A percentile compares a stretch with the other conserved stretches of the same genome.
Conservation (phyloP, 2,797 vertebrate species). For the Phrynocephalus forsythii region DNA sequence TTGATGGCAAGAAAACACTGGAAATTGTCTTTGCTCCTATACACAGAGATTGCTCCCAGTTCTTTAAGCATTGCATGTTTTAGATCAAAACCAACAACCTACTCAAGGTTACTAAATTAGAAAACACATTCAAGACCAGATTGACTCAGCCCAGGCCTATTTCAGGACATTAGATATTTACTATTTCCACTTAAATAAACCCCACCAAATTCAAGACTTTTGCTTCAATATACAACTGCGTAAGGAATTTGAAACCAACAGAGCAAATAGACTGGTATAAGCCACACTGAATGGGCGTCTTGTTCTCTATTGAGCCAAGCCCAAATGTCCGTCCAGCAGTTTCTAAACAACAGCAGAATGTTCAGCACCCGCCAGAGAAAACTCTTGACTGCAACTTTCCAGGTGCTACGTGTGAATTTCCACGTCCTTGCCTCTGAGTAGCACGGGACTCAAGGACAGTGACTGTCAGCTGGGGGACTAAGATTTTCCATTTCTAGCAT, state of each 20-base stretch:
- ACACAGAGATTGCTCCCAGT: too few species aligned
- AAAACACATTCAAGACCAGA: background rate
- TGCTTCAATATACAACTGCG: background rate
- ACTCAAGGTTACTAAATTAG: background rate
- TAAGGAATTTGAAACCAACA: constrained; percentile 24
- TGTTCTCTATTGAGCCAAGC: constrained; percentile 64
- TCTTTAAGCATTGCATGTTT: background rate
- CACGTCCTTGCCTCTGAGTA: background rate
- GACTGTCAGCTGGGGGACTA: constrained; percentile 2
- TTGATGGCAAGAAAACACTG: background rate
- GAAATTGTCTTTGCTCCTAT: background rate
- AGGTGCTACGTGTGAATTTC: constrained; percentile 31
- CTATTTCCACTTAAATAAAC: background rate
- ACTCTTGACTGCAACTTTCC: constrained; percentile 41
- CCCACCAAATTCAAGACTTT: too few species aligned
- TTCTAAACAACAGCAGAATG: constrained; percentile 57
- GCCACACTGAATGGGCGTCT: constrained; percentile 64
- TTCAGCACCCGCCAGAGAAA: constrained; percentile 46
- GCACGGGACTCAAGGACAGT: constrained; percentile 40
- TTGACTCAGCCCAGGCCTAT: background rate
- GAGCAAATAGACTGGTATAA: constrained; percentile 39
- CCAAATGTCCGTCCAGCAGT: constrained; percentile 57
- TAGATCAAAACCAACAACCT: background rate
- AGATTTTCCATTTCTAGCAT: constrained; percentile 17
- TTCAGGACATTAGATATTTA: constrained; percentile 20